These are phyloP conservation scores for Prunella strophiata DNA, from an alignment of 2,797 vertebrate genomes.

Conservation along the genomic window DNA sequence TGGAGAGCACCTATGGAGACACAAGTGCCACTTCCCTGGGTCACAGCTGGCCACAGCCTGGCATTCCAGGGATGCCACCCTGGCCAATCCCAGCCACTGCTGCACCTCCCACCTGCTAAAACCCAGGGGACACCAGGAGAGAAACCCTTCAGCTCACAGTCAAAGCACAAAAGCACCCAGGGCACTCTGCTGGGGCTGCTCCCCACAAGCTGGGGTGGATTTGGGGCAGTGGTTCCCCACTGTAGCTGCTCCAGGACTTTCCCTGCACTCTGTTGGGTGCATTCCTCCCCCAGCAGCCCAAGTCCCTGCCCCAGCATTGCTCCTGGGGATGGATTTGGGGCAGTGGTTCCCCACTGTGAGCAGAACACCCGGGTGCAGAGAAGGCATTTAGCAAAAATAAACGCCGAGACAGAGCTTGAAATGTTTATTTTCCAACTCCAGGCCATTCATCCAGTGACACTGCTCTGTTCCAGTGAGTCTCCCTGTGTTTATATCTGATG, in stretches of 20 bases:
- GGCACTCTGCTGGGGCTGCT: fast-evolving
- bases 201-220: neutral
- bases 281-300: fast-evolving
- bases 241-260: neutral
- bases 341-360: neutral
- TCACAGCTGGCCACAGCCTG: neutral
- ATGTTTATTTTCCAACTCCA: conserved; percentile 65
- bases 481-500: conserved; percentile 41
- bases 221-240: neutral
- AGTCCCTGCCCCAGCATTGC: neutral
- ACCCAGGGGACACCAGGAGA: fast-evolving
- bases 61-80: neutral
- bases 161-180: neutral
- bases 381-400: conserved; percentile 55
- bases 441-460: conserved; percentile 47
- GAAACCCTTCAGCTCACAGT: fast-evolving
- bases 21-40: neutral
- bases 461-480: neutral
- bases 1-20: fast-evolving
- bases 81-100: neutral
- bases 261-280: fast-evolving
- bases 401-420: neutral
- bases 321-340: neutral
- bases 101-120: neutral
- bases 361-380: neutral